Evolutionary conservation across 2,888 invertebrate genomes (phyloP), one percentile per base, ranked within the genome.

Genomic region (Cataglyphis livida): DNA sequence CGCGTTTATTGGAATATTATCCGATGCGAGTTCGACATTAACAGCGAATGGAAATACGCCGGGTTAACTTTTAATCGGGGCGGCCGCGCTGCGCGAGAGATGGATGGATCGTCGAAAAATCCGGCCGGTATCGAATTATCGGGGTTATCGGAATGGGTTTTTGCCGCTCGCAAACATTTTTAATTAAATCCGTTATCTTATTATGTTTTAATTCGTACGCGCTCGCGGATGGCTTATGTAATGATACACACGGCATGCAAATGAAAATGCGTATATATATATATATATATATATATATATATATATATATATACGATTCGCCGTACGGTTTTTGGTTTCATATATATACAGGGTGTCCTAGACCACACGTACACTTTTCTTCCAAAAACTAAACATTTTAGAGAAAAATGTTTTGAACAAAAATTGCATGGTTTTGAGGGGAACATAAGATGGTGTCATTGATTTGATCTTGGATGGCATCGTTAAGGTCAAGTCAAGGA

Each of bases 81-180:
- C 79, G 51, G 54, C 66, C 82, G 59, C 51, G 68, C 41, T 5
- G 48, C 70, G 59, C 70, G 78, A 70, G 71, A 70, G 25, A 25
- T 25, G 25, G 25, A 25, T 70, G 71, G 59, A 78, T 78, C 78
- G 78, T 78, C 78, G 78, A 78, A 78, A 78, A 78, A 78, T 78
- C 78, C 57, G 84, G 73, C 71, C 78, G 87, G 6, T 83, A 88
- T 87, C 88, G 86, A 88, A 86, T 81, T 84, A 73, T 84, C 87
- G 86, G 86, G 84, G 87, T 89, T 88, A 87, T 82, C 89, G 81
- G 48, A 48, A 84, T 89, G 89, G 87, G 87, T 89, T 88, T 89
- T 78, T 78, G 68, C 78, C 44, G 78, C 78, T 78, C 71, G 78
- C 78, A 78, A 78, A 78, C 78, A 78, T 78, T 78, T 78, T 70